Evolutionary conservation across 2,113 vertebrate species (phyloP).

Genomic region (Riparia riparia): DNA sequence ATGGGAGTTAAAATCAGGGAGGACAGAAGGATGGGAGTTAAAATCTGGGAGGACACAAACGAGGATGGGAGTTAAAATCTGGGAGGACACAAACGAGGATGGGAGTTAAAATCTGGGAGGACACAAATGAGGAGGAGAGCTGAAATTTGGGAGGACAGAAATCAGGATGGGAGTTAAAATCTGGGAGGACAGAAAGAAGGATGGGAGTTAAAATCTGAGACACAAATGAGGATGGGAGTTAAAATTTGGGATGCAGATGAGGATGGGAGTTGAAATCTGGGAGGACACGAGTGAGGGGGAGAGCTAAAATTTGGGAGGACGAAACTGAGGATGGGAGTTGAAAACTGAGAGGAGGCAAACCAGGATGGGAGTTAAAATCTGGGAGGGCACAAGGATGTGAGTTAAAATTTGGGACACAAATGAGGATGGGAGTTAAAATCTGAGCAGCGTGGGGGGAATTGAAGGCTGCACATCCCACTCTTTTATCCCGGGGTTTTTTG

Average conservation of each 20-base stretch:
- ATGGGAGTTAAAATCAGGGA: background rate
- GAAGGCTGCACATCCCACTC: background rate
- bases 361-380: background rate
- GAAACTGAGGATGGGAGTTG: background rate
- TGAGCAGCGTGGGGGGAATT: background rate
- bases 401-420: background rate
- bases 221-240: background rate
- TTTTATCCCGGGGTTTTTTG: rapidly evolving
- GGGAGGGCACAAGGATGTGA: background rate
- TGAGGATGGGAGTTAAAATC: background rate
- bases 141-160: background rate
- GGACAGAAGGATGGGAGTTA: background rate
- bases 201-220: background rate
- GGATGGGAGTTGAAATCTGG: background rate
- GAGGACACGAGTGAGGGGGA: rapidly evolving
- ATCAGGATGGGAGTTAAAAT: background rate
- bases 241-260: background rate
- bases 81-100: background rate
- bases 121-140: rapidly evolving
- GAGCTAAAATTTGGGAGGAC: background rate
- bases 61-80: background rate
- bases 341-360: background rate
- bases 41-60: background rate
- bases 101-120: background rate
- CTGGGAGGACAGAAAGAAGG: background rate